A percentile compares a stretch with the other conserved stretches of the same genome.
These are phyloP conservation scores for Hypomecis punctinalis DNA, from an alignment of 2,888 invertebrate genomes.

Conservation along the genomic window DNA sequence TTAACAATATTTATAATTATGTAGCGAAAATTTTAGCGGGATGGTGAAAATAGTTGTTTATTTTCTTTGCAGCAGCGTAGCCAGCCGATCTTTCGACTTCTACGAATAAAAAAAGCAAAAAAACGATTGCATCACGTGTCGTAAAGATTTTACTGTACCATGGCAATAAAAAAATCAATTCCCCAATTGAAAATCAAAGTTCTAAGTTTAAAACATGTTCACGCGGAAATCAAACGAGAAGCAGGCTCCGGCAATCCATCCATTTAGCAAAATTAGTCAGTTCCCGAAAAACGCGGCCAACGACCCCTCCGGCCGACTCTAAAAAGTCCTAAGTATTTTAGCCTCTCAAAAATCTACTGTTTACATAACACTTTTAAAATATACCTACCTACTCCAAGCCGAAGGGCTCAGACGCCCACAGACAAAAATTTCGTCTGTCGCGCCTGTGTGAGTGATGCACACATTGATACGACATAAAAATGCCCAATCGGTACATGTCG, in stretches of 20 bases:
- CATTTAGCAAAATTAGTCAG: constrained; percentile 80
- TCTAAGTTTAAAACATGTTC: constrained; percentile 47
- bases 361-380: constrained; percentile 83
- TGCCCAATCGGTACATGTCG: constrained; percentile 82
- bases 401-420: constrained; percentile 78
- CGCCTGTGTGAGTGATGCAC: constrained; percentile 75
- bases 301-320: constrained; percentile 70
- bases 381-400: constrained; percentile 65
- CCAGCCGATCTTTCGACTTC: too few species aligned
- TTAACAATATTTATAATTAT: too few species aligned
- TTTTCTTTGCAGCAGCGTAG: too few species aligned
- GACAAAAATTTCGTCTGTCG: constrained; percentile 70
- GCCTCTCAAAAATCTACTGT: constrained; percentile 70
- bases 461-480: constrained; percentile 76
- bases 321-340: constrained; percentile 77
- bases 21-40: too few species aligned
- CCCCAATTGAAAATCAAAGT: constrained; percentile 31
- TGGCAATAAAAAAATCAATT: constrained; percentile 34
- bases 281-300: constrained; percentile 80
- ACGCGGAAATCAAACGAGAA: constrained; percentile 56
- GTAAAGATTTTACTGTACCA: constrained; percentile 11
- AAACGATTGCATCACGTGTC: constrained; percentile 3
- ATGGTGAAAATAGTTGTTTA: too few species aligned
- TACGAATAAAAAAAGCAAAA: background rate
- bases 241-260: constrained; percentile 66